These are phyloP conservation scores for Aleadryas rufinucha DNA, from an alignment of 2,113 vertebrate genomes.

Conservation along the genomic window DNA sequence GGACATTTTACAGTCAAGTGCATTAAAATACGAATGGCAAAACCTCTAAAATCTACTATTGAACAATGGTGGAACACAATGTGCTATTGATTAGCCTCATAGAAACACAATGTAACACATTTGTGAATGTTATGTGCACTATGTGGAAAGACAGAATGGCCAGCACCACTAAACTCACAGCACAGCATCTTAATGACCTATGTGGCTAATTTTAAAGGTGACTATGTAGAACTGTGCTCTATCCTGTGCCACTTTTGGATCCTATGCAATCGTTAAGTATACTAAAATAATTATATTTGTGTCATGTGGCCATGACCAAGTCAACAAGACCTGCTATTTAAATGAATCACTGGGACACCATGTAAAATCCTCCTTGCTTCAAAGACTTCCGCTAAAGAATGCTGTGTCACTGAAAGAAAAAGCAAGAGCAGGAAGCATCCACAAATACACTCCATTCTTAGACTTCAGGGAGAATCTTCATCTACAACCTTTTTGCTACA, in stretches of 20 bases:
- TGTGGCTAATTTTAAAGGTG: not conserved
- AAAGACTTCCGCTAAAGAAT: not conserved
- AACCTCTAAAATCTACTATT: not conserved
- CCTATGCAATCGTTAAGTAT: not conserved
- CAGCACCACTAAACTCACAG: not conserved
- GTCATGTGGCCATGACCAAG: conserved; percentile 3
- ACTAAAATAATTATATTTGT: not conserved
- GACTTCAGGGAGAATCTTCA: not conserved
- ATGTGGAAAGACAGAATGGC: not conserved
- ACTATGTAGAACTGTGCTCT: not conserved
- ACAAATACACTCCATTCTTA: not conserved
- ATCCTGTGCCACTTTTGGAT: not conserved
- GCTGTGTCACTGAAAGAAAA: not conserved
- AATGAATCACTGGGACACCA: not conserved
- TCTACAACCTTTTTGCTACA: not conserved
- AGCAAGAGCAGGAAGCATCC: not conserved
- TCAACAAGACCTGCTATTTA: not conserved
- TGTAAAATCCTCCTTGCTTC: not conserved
- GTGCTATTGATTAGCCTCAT: not conserved
- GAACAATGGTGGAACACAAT: not conserved
- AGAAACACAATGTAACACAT: not conserved
- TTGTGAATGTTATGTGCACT: not conserved
- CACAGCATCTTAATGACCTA: not conserved
- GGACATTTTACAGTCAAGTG: not conserved
- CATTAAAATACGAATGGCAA: not conserved